These are phyloP conservation scores for Oxyteleia sp. DNA, from an alignment of 2,888 invertebrate species.

Conservation along the genomic window DNA sequence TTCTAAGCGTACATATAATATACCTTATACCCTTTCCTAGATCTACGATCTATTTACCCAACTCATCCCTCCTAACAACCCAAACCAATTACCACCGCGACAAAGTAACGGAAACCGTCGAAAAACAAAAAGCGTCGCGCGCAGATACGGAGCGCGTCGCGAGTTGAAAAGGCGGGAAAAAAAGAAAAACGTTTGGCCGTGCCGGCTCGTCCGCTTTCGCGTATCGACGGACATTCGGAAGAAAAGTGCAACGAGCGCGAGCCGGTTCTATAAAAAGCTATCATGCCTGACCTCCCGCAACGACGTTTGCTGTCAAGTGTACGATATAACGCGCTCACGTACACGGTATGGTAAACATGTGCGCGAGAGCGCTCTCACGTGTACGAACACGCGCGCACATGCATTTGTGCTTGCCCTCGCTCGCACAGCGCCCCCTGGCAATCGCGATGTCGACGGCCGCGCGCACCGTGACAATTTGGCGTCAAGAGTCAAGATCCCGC, in stretches of 20 bases:
- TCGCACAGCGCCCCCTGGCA: constrained; percentile 52
- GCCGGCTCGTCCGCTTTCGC: constrained; percentile 22
- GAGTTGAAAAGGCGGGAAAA: no score
- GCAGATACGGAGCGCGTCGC: no score
- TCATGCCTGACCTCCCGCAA: constrained; percentile 86
- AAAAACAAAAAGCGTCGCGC: no score
- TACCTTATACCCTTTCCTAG: no score
- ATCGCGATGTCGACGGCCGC: constrained; percentile 64
- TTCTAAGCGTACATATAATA: no score
- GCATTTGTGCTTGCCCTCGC: constrained; percentile 41
- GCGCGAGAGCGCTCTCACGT: constrained; percentile 28
- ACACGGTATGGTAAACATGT: constrained; percentile 48
- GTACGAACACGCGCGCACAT: constrained; percentile 15
- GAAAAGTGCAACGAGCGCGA: constrained; percentile 75
- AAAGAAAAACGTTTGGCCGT: constrained; percentile 33
- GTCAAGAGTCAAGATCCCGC: constrained; percentile 57
- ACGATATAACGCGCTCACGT: constrained; percentile 71
- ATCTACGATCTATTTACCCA: no score
- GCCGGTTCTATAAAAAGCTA: constrained; percentile 84
- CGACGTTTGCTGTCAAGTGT: constrained; percentile 79
- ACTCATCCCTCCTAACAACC: no score
- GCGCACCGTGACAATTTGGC: constrained; percentile 68
- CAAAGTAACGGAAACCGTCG: no score
- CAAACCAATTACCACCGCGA: no score
- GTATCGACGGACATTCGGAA: constrained; percentile 53